A percentile compares a stretch with the other conserved stretches of the same genome.
These are phyloP conservation scores for Colletes collaris DNA, from an alignment of 2,888 invertebrate species.

Conservation along the genomic window DNA sequence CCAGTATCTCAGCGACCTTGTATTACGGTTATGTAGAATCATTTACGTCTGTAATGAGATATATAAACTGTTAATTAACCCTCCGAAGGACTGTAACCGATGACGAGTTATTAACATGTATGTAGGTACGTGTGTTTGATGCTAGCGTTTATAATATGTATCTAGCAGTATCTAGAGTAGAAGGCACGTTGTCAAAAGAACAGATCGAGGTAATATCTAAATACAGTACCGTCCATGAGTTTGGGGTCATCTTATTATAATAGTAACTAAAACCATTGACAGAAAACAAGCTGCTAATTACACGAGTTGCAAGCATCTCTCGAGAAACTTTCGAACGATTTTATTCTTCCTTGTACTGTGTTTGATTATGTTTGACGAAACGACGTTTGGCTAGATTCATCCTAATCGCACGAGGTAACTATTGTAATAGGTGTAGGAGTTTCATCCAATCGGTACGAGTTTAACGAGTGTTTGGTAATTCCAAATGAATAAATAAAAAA, in stretches of 20 bases:
- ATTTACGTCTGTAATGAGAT: slow-evolving; percentile 52
- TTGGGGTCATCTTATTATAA: slow-evolving; percentile 10
- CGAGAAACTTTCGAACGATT: too few relatives aligned
- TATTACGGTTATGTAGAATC: slow-evolving; percentile 60
- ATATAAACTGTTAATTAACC: slow-evolving; percentile 36
- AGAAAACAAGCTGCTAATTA: too few relatives aligned
- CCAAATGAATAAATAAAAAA: too few relatives aligned
- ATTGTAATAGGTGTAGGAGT: too few relatives aligned
- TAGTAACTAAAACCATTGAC: too few relatives aligned
- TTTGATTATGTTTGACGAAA: too few relatives aligned
- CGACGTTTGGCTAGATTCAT: too few relatives aligned
- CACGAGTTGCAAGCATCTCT: too few relatives aligned
- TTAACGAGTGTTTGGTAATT: too few relatives aligned
- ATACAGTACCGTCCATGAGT: slow-evolving; percentile 17
- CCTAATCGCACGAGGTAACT: too few relatives aligned
- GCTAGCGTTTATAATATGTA: slow-evolving; percentile 34
- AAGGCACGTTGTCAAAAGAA: slow-evolving; percentile 40
- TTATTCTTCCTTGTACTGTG: too few relatives aligned
- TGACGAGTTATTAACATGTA: slow-evolving; percentile 23
- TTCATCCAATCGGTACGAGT: too few relatives aligned
- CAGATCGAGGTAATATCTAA: slow-evolving; percentile 36
- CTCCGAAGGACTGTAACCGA: slow-evolving; percentile 2
- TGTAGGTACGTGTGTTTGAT: slow-evolving; percentile 34
- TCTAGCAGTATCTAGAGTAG: slow-evolving; percentile 35
- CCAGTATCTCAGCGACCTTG: slow-evolving; percentile 83